Evolutionary conservation across 2,113 vertebrate genomes (phyloP).

Genomic region (Rhinolophus ferrumequinum): DNA sequence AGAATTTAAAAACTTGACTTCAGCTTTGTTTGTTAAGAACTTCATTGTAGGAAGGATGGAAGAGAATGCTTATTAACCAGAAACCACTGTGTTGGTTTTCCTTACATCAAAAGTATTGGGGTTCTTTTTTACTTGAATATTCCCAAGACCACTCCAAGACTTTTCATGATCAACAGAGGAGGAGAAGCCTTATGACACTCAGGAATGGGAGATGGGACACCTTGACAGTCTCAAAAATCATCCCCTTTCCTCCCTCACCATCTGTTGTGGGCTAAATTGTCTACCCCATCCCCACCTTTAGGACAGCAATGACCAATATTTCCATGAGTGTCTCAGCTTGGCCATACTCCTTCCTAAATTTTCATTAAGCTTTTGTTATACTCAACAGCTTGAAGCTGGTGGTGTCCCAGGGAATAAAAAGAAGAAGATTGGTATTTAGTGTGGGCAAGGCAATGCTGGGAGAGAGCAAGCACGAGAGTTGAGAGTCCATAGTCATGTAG

Average conservation of each 20-base stretch:
- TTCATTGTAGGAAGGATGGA: background rate
- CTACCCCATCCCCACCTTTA: background rate
- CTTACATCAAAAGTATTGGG: background rate
- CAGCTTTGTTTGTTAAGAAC: background rate
- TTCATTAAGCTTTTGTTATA: background rate
- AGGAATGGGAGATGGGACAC: background rate
- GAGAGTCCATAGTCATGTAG: background rate
- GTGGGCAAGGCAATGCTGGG: background rate
- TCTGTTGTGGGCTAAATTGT: background rate
- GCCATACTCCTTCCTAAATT: background rate
- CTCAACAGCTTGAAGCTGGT: background rate
- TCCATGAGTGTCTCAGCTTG: background rate
- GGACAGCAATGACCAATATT: background rate
- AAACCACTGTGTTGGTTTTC: background rate
- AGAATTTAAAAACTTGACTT: background rate
- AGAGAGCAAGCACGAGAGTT: background rate
- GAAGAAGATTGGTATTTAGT: background rate
- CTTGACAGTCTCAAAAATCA: background rate
- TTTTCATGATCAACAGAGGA: background rate
- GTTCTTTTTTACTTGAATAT: conserved; percentile 7
- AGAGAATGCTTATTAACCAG: background rate
- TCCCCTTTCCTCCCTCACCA: background rate
- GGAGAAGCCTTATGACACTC: background rate
- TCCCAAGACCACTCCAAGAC: background rate
- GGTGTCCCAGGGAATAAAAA: background rate